Evolutionary conservation across 2,888 invertebrate genomes (phyloP).

Genomic region (Blastobasis adustella): DNA sequence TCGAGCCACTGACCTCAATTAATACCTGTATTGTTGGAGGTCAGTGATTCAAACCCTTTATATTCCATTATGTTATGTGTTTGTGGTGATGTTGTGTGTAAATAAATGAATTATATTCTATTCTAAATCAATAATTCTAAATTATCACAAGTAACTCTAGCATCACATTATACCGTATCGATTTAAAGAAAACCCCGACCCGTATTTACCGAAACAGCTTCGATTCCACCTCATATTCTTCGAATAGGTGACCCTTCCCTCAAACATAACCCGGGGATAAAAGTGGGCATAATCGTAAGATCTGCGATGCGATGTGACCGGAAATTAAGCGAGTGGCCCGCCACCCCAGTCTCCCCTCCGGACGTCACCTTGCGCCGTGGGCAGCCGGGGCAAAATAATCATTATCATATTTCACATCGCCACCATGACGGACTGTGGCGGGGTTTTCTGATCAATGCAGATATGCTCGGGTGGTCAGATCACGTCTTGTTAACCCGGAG

Average conservation of each 20-base stretch:
- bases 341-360: constrained; percentile 33
- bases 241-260: constrained; percentile 7
- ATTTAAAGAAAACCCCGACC: no score
- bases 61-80: no score
- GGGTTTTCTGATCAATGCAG: constrained; percentile 5
- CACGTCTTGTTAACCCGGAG: no score
- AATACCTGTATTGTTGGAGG: no score
- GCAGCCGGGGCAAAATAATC: constrained; percentile 19
- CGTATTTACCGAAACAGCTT: neutral
- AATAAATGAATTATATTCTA: no score
- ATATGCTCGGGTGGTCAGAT: no score
- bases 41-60: no score
- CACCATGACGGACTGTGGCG: constrained; percentile 4
- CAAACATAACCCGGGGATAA: constrained; percentile 18
- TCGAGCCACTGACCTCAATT: no score
- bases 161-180: no score
- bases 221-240: constrained; percentile 1
- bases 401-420: constrained; percentile 40
- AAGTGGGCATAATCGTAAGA: constrained; percentile 36
- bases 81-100: no score
- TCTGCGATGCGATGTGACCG: constrained; percentile 54
- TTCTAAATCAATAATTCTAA: no score
- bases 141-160: no score
- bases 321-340: constrained; percentile 63
- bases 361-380: constrained; percentile 59